phyloP scores from a whole-genome alignment of 2,888 invertebrate genomes.

The Dicycla oo region DNA sequence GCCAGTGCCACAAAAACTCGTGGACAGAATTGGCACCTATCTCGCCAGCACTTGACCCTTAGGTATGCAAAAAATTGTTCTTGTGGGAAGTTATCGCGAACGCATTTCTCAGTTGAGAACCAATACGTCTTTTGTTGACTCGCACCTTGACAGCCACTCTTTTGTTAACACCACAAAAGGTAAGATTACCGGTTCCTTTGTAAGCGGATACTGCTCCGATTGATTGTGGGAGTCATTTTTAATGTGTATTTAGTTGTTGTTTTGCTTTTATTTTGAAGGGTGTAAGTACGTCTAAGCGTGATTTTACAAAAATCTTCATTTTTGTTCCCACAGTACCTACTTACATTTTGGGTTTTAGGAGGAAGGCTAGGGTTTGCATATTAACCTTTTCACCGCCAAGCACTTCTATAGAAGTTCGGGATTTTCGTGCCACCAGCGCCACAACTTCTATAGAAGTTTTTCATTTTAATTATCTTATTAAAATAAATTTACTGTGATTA shows the following conservation, averaged over 20 bases:
- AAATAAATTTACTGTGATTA: too few relatives aligned
- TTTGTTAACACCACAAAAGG: slow-evolving; percentile 76
- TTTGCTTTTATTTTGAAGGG: slow-evolving; percentile 43
- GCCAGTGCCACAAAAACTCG: slow-evolving; percentile 50
- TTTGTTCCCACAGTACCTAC: slow-evolving; percentile 37
- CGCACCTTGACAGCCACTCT: slow-evolving; percentile 79
- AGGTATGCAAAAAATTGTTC: slow-evolving; percentile 57
- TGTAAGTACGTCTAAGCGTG: slow-evolving; percentile 19
- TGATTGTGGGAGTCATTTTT: slow-evolving; percentile 75
- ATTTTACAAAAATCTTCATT: too few relatives aligned
- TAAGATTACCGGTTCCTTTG: slow-evolving; percentile 81
- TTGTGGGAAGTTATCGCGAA: slow-evolving; percentile 70
- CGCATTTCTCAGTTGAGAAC: slow-evolving; percentile 67
- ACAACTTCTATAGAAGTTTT: too few relatives aligned
- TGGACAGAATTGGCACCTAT: slow-evolving; percentile 52
- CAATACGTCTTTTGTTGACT: slow-evolving; percentile 73
- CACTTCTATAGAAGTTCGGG: too few relatives aligned
- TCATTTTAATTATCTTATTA: too few relatives aligned
- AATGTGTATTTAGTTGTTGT: slow-evolving; percentile 61
- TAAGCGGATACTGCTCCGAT: slow-evolving; percentile 75
- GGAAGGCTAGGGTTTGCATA: not conserved
- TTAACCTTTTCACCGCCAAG: too few relatives aligned
- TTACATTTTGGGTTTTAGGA: not conserved
- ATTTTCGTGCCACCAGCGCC: too few relatives aligned
- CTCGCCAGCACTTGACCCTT: slow-evolving; percentile 63